Evolutionary conservation across 2,888 invertebrate species (phyloP).

Genomic region (Sturmia bella): DNA sequence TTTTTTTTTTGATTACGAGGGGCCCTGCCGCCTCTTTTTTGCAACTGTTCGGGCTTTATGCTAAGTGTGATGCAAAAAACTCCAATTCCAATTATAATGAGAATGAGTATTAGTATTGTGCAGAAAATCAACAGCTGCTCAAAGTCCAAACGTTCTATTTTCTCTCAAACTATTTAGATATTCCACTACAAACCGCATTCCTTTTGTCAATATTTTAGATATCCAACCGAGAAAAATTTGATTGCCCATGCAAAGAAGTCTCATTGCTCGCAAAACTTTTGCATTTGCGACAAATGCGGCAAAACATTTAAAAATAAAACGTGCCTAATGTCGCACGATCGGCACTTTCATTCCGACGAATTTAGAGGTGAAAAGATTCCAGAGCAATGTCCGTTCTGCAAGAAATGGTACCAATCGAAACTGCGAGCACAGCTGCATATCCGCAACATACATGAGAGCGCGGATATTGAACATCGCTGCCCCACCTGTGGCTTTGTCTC

Average conservation of each 20-base stretch:
- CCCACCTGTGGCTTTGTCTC: slow-evolving; percentile 77
- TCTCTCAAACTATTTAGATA: neutral
- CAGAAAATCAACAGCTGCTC: too few species aligned
- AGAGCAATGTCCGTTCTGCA: slow-evolving; percentile 55
- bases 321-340: slow-evolving; percentile 50
- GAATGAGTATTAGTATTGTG: too few species aligned
- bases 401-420: slow-evolving; percentile 57
- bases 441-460: slow-evolving; percentile 55
- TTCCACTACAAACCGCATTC: neutral
- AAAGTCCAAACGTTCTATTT: too few species aligned
- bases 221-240: slow-evolving; percentile 56
- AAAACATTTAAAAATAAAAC: slow-evolving; percentile 53
- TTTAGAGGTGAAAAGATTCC: slow-evolving; percentile 55
- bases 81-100: too few species aligned
- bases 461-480: slow-evolving; percentile 71
- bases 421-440: slow-evolving; percentile 56
- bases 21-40: too few species aligned
- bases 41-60: too few species aligned
- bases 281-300: slow-evolving; percentile 63
- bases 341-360: slow-evolving; percentile 52
- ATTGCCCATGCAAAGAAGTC: slow-evolving; percentile 39
- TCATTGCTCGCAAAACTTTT: slow-evolving; percentile 50
- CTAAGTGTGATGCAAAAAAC: too few species aligned
- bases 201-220: slow-evolving; percentile 27
- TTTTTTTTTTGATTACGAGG: too few species aligned